Evolutionary conservation across 1,140 invertebrate genomes (phyloP), one percentile per base, ranked within the genome.

Genomic region (Acyrthosiphon pisum): DNA sequence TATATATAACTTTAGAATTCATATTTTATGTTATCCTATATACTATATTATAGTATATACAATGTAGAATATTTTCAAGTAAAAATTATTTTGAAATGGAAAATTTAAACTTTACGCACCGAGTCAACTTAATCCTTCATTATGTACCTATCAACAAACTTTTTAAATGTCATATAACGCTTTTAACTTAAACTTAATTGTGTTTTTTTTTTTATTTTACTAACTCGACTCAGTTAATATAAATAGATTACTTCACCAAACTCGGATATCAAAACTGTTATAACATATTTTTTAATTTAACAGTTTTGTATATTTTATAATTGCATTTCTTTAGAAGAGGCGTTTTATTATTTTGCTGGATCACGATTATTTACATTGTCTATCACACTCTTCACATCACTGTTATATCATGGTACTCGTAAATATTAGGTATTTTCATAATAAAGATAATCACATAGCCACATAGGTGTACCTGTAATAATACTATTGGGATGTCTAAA

Each of bases 301-400:
- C 14, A 4, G 18, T n/a, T 76, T 76, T n/a, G n/a, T 53, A 53
- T 53, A 23, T 22, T 76, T 76, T n/a, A n/a, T 76, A 76, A 35
- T 76, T 76, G 30, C 60, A 76, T 76, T 76, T 76, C 60, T 18
- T 76, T 76, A n/a, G n/a, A 18, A n/a, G 60, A 76, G 60, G 60
- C 60, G 60, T 76, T 14, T 76, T n/a, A 76, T n/a, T n/a, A n/a
- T 76, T 76, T 76, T 76, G 60, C 60, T 18, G 7, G 14, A 76
- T 76, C 60, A 76, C 60, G 60, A 76, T 76, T 76, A 76, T 76
- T 76, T 76, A 76, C 60, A 76, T 76, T 76, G n/a, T 76, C n/a
- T 20, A 76, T 76, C 30, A n/a, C 6, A n/a, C 60, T 76, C 30
- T 76, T 76, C 60, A n/a, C 60, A 76, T 76, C n/a, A 35, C 60